Percentiles rank a stretch among this genome's conserved stretches.
Evolutionary conservation across 2,113 vertebrate species (phyloP).

Genomic region (Nesoenas mayeri): DNA sequence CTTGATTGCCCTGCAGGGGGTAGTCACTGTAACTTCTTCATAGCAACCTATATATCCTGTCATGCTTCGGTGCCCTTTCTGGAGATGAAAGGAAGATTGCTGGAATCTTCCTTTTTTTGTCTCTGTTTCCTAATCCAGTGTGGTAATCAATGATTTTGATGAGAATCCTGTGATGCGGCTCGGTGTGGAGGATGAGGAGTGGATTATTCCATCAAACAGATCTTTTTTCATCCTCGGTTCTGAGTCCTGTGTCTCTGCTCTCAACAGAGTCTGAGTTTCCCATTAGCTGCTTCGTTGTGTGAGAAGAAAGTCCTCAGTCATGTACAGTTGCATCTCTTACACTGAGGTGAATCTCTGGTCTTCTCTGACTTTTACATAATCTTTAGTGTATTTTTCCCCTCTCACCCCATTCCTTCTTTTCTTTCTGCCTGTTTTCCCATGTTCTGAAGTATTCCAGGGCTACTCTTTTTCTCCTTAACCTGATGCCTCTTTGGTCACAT

Average conservation of each 20-base stretch:
- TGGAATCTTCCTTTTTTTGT: background rate
- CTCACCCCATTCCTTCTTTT: background rate
- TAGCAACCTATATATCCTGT: background rate
- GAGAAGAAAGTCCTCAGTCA: background rate
- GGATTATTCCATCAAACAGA: background rate
- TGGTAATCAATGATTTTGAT: background rate
- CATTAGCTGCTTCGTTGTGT: background rate
- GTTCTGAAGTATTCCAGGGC: background rate
- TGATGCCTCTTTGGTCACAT: background rate
- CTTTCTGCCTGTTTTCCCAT: background rate
- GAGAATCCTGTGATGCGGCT: background rate
- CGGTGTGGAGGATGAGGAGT: background rate
- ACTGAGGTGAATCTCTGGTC: background rate
- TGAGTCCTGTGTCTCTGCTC: background rate
- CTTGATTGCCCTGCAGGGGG: background rate
- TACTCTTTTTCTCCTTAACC: background rate
- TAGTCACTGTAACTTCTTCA: background rate
- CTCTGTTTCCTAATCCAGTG: background rate
- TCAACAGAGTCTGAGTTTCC: background rate
- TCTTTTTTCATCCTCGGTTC: background rate
- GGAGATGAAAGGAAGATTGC: background rate
- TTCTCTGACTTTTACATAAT: background rate
- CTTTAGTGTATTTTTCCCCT: background rate
- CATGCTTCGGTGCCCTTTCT: background rate
- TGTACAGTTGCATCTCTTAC: background rate